Evolutionary conservation across 2,113 vertebrate genomes (phyloP).

Genomic region (Engystomops pustulosus): DNA sequence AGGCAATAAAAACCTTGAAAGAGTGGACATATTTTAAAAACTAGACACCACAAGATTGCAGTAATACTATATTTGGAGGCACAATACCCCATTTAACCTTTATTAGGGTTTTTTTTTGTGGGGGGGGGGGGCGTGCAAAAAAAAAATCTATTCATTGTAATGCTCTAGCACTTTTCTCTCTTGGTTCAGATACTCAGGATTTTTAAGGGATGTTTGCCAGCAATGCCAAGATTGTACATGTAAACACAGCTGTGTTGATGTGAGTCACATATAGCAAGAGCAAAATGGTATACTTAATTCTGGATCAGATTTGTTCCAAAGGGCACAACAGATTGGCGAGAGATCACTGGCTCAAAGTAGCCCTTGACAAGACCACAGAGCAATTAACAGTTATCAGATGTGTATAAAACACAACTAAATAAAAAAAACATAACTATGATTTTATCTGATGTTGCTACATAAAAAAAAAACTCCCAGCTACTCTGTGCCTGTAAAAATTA

Average conservation of each 20-base stretch:
- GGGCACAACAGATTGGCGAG: neutral
- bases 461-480: neutral
- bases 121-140: too few species aligned
- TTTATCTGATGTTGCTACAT: neutral
- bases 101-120: too few species aligned
- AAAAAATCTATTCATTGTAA: too few species aligned
- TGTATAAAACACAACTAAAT: neutral
- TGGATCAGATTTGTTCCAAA: slow-evolving; percentile 9
- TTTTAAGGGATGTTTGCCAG: neutral
- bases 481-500: neutral
- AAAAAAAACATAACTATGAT: neutral
- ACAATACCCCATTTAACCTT: too few species aligned
- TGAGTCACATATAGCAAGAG: neutral
- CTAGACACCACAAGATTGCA: too few species aligned
- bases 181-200: neutral
- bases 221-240: slow-evolving; percentile 7
- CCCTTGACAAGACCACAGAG: neutral
- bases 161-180: neutral
- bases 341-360: neutral
- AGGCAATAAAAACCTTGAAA: too few species aligned
- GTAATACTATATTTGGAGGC: too few species aligned
- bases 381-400: neutral
- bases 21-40: too few species aligned
- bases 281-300: neutral
- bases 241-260: slow-evolving; percentile 1